Percentiles rank a stretch among this genome's conserved stretches.
Conservation (phyloP, 2,797 vertebrate species). For the Gambusia yucatana region DNA sequence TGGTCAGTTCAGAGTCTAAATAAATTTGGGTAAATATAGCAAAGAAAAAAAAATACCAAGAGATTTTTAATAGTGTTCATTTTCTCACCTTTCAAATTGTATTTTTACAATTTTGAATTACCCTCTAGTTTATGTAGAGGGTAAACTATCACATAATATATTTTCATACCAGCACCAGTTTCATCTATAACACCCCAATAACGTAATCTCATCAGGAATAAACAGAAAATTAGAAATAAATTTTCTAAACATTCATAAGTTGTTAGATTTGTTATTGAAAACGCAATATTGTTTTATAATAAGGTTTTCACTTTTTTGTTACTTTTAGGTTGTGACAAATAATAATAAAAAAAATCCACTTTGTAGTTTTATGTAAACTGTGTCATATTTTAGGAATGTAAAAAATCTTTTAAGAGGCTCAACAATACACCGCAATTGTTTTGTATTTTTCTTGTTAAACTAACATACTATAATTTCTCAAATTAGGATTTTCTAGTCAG, state of each 20-base stretch:
- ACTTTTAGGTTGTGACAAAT: not conserved
- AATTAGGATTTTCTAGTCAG: too few relatives aligned
- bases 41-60: not conserved
- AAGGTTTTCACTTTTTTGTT: not conserved
- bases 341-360: not conserved
- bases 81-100: too few relatives aligned
- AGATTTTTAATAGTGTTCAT: too few relatives aligned
- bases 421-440: not conserved
- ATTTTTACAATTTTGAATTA: not conserved
- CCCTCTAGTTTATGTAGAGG: not conserved
- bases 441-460: not conserved
- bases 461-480: not conserved
- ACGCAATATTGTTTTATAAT: not conserved
- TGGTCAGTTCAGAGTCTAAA: not conserved
- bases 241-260: not conserved
- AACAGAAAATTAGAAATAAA: not conserved
- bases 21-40: not conserved
- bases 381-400: not conserved
- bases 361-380: not conserved
- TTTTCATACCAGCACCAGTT: not conserved
- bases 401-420: not conserved
- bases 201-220: not conserved
- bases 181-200: not conserved
- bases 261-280: not conserved
- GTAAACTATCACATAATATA: not conserved